These are phyloP conservation scores for Spisula subtruncata DNA, from an alignment of 2,888 invertebrate species.

Conservation along the genomic window DNA sequence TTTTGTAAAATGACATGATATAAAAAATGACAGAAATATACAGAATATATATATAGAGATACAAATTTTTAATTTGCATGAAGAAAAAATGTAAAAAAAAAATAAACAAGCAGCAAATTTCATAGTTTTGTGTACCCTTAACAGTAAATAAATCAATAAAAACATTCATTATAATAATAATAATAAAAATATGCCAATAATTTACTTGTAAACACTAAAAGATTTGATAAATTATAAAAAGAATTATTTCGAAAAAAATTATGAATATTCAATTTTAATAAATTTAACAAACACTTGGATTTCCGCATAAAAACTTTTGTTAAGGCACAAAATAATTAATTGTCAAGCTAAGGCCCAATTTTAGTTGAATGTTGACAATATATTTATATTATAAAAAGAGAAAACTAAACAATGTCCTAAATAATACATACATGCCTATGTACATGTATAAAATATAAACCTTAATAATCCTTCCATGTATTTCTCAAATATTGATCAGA, in stretches of 20 bases:
- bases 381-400: too few species aligned
- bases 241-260: background rate
- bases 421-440: too few species aligned
- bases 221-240: background rate
- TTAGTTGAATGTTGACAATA: background rate
- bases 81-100: background rate
- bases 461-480: too few species aligned
- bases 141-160: background rate
- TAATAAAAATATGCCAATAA: background rate
- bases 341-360: background rate
- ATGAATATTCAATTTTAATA: too few species aligned
- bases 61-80: background rate
- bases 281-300: background rate
- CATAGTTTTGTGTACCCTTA: background rate
- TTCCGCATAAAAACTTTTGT: background rate
- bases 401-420: background rate
- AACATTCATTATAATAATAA: background rate
- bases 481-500: too few species aligned
- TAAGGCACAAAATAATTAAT: conserved; percentile 12
- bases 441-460: too few species aligned
- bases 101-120: background rate
- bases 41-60: background rate
- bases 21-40: background rate
- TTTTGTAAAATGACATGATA: background rate
- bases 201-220: background rate